Evolutionary conservation across 2,113 vertebrate species (phyloP).

Genomic region (Campylorhamphus procurvoides): DNA sequence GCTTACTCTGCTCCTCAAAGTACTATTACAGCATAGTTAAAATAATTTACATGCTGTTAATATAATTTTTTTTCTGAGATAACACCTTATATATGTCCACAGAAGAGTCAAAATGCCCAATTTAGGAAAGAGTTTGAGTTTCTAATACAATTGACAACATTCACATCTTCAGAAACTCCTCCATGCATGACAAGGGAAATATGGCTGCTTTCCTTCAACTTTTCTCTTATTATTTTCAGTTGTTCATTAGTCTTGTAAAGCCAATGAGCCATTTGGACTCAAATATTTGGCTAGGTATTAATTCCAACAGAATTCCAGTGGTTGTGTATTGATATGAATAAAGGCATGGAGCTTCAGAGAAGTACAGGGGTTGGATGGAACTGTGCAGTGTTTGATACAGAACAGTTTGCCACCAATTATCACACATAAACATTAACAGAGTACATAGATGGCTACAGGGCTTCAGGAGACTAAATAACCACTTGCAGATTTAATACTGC

Average conservation of each 20-base stretch:
- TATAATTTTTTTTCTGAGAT: neutral
- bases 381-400: neutral
- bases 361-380: neutral
- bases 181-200: neutral
- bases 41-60: neutral
- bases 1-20: neutral
- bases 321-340: rapidly evolving
- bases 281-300: neutral
- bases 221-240: neutral
- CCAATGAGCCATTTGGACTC: neutral
- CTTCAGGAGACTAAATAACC: slow-evolving; percentile 4
- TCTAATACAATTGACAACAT: rapidly evolving
- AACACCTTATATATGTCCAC: neutral
- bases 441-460: neutral
- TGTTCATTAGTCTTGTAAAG: neutral
- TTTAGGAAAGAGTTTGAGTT: neutral
- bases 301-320: neutral
- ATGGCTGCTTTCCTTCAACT: neutral
- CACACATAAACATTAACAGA: neutral
- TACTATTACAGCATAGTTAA: neutral
- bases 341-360: neutral
- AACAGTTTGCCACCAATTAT: slow-evolving; percentile 16
- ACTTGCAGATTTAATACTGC: slow-evolving; percentile 15
- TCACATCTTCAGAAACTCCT: rapidly evolving
- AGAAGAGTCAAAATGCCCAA: neutral